These are phyloP conservation scores for Mus minutoides DNA, from an alignment of 2,797 vertebrate genomes.

Conservation along the genomic window DNA sequence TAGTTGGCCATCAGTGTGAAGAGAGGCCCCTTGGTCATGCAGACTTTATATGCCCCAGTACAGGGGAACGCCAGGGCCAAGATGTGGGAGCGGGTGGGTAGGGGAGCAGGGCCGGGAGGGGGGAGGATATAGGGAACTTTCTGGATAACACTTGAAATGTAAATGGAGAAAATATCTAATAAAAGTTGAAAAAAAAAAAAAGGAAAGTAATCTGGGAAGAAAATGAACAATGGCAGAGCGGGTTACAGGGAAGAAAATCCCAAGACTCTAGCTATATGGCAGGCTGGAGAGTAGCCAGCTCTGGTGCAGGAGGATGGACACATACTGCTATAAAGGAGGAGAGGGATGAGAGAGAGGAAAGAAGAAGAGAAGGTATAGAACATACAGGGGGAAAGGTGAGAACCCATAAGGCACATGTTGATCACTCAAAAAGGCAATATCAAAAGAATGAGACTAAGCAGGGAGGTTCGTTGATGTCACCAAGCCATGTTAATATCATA, in stretches of 20 bases:
- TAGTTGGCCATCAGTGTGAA: too few species aligned
- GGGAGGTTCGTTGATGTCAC: neutral
- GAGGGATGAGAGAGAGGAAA: neutral
- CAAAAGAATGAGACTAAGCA: neutral
- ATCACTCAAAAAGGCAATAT: neutral
- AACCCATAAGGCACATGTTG: neutral
- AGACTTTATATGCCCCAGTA: too few species aligned
- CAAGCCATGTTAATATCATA: neutral
- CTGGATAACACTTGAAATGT: too few species aligned
- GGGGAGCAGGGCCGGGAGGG: too few species aligned
- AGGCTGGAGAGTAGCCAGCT: neutral
- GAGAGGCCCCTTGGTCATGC: too few species aligned
- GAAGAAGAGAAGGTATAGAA: neutral
- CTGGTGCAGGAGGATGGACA: neutral
- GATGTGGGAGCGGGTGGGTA: too few species aligned
- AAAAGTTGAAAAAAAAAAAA: too few species aligned
- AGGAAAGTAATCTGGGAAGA: neutral
- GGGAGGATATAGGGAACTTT: too few species aligned
- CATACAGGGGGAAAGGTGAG: neutral
- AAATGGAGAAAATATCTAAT: too few species aligned
- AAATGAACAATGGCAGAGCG: neutral
- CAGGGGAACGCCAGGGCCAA: too few species aligned
- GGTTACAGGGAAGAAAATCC: neutral
- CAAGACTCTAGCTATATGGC: neutral
- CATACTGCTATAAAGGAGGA: rapidly evolving